A percentile compares a stretch with the other conserved stretches of the same genome.
These are phyloP conservation scores for Chelonoidis abingdonii DNA, from an alignment of 2,113 vertebrate genomes.

Conservation along the genomic window DNA sequence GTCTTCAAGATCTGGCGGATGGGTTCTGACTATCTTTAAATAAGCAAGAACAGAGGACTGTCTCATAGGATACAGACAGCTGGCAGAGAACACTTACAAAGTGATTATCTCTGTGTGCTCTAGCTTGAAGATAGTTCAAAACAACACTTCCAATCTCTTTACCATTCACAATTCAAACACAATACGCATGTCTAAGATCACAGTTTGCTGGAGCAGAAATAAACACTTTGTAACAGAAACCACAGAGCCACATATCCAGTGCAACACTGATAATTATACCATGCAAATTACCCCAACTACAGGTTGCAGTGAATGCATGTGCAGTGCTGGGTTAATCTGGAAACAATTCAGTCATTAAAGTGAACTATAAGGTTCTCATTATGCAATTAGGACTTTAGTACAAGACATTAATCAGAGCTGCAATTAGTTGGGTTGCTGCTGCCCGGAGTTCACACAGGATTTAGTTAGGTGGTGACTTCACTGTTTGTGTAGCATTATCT, in stretches of 20 bases:
- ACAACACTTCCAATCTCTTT: not conserved
- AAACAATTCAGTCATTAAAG: conserved; percentile 3
- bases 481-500: not conserved
- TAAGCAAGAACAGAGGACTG: not conserved
- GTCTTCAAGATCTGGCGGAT: not conserved
- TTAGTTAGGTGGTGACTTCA: conserved; percentile 4
- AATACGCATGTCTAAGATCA: not conserved
- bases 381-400: conserved; percentile 38
- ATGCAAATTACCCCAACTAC: not conserved
- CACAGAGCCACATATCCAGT: not conserved
- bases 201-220: conserved; percentile 8
- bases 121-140: not conserved
- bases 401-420: conserved; percentile 30
- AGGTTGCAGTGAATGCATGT: not conserved
- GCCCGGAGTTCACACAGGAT: not conserved
- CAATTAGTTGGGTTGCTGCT: conserved; percentile 19
- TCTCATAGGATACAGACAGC: not conserved
- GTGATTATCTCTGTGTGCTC: not conserved
- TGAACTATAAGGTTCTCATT: conserved; percentile 12
- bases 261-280: not conserved
- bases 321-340: not conserved
- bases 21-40: not conserved
- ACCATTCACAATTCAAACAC: not conserved
- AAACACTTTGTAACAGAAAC: not conserved
- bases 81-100: not conserved